A percentile compares a stretch with the other conserved stretches of the same genome.
Evolutionary conservation across 2,113 vertebrate genomes (phyloP).

Genomic region (Pimephales promelas): DNA sequence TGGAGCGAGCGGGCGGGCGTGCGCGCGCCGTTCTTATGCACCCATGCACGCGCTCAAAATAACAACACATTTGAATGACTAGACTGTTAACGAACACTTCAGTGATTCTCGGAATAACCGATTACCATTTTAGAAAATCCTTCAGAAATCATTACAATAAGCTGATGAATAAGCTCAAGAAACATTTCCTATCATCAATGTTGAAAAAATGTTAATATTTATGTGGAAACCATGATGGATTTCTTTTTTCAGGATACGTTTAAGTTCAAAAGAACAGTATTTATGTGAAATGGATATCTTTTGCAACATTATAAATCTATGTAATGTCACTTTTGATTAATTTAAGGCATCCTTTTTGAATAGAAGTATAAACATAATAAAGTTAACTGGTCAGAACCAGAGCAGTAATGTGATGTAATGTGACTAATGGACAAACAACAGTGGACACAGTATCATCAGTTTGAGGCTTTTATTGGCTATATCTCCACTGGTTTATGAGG

Average conservation of each 20-base stretch:
- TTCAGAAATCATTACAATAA: background rate
- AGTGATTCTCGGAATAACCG: background rate
- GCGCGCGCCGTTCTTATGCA: background rate
- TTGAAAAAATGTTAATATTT: background rate
- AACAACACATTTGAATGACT: conserved; percentile 34
- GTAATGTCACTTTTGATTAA: background rate
- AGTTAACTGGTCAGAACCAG: background rate
- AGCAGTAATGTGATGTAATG: no score
- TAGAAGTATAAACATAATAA: background rate
- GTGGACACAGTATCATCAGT: background rate
- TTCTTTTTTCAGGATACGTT: background rate
- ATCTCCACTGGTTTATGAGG: conserved; percentile 6
- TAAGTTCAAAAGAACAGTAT: no score
- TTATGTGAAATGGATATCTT: background rate
- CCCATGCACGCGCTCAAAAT: background rate
- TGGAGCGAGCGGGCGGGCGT: conserved; percentile 34
- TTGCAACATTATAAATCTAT: background rate
- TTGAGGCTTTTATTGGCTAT: background rate
- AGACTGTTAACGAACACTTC: background rate
- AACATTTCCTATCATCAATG: background rate
- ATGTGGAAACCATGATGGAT: background rate
- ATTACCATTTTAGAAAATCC: no score
- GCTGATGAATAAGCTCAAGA: background rate
- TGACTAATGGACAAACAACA: background rate
- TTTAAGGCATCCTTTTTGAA: background rate